Conservation (phyloP, 2,113 vertebrate genomes). For the Aegithalos caudatus region DNA sequence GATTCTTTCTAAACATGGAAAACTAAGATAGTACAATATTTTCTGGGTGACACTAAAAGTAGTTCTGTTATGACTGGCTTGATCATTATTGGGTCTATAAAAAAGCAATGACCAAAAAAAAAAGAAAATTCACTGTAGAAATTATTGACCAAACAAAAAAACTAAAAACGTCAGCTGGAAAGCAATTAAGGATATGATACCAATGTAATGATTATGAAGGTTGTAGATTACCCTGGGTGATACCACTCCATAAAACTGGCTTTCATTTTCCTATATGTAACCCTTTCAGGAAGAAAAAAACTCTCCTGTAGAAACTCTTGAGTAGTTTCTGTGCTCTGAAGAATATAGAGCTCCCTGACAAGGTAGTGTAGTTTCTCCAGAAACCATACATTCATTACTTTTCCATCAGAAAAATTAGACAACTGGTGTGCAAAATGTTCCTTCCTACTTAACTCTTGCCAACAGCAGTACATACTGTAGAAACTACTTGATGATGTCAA, state of each 20-base stretch:
- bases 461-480: not conserved
- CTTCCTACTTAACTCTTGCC: not conserved
- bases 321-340: not conserved
- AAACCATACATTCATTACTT: not conserved
- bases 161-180: not conserved
- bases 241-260: not conserved
- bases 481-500: conserved; percentile 14
- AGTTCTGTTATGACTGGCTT: not conserved
- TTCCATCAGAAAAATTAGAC: not conserved
- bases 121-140: not conserved
- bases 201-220: not conserved
- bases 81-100: not conserved
- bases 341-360: not conserved
- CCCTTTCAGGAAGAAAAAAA: not conserved
- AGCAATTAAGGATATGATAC: not conserved
- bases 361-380: not conserved
- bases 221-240: not conserved
- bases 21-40: not conserved
- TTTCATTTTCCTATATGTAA: not conserved
- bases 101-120: not conserved
- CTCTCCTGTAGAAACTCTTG: not conserved
- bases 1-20: not conserved
- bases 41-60: not conserved
- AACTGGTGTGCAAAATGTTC: not conserved
- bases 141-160: not conserved